Percentiles rank a stretch among this genome's conserved stretches.
Evolutionary conservation across 2,113 vertebrate species (phyloP).

Genomic region (Salvelinus fontinalis): DNA sequence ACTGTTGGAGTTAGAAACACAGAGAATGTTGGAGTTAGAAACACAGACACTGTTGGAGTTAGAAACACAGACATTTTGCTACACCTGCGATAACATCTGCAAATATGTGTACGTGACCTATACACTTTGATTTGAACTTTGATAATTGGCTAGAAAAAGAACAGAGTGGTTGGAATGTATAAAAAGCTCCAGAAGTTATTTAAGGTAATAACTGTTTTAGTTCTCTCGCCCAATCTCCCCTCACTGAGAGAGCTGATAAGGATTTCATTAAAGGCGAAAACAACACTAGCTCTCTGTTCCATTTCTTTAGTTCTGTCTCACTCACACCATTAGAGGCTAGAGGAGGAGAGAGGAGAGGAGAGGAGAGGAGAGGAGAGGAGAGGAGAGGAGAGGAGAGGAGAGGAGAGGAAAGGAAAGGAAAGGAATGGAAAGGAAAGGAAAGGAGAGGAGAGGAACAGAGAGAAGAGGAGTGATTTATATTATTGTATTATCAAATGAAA

Average conservation of each 20-base stretch:
- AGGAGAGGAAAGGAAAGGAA: too few relatives aligned
- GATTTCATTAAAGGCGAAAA: constrained; percentile 19
- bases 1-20: too few relatives aligned
- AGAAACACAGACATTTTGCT: too few relatives aligned
- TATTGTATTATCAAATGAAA: constrained; percentile 35
- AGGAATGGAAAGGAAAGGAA: too few relatives aligned
- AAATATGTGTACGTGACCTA: too few relatives aligned
- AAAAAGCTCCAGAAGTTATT: not conserved
- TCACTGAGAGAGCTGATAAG: constrained; percentile 1
- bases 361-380: constrained; percentile 9
- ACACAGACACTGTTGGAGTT: too few relatives aligned
- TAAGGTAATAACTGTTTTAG: not conserved
- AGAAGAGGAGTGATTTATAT: too few relatives aligned
- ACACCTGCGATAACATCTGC: too few relatives aligned
- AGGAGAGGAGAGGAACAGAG: constrained; percentile 9
- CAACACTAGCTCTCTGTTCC: constrained; percentile 24
- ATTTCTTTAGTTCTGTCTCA: constrained; percentile 33
- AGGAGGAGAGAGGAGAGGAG: constrained; percentile 30
- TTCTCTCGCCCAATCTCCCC: not conserved
- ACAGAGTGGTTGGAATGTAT: not conserved
- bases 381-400: too few relatives aligned
- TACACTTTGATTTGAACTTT: not conserved
- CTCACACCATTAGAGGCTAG: constrained; percentile 24
- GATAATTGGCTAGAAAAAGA: constrained; percentile 41
- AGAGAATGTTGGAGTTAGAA: too few relatives aligned